Evolutionary conservation across 35 echinoderm and acorn worm species (phyloP), one percentile per base, ranked within the genome.

Genomic region (Heliocidaris tuberculata): DNA sequence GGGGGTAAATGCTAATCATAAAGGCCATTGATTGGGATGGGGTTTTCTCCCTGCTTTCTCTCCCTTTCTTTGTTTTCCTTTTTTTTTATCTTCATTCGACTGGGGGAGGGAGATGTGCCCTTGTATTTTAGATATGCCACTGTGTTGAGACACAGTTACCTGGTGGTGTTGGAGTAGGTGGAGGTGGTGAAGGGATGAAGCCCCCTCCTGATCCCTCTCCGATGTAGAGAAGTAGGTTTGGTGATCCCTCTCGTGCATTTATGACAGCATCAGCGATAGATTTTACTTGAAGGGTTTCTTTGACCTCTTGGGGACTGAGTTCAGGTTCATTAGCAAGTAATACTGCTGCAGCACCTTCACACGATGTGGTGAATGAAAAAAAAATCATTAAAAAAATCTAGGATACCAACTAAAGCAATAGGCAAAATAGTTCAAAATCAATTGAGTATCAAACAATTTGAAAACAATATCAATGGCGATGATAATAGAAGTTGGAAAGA

Each of bases 191-290:
- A 29, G 42, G 59, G 10, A 88, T 48, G 31, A 15, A 88, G 9
- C 94, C 94, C 13, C 88, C 94, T 31, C 94, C 94, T 48, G 7
- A 12, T 0, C 94, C 94, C n/a, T 86, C 30, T 30, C 96, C 96
- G 21, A 96, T 93, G 52, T 96, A 96, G 21, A 96, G 90, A 27
- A 96, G 96, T 29, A 95, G 91, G 85, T 97, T 94, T 7, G 96
- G 96, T 19, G 96, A 97, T 29, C 96, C 96, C 27, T 78, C 30
- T 42, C 78, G 47, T 60, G 50, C 24, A 49, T 94, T 86, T n/a
- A 16, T 47, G 15, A 96, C 85, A 5, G 30, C 54, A 49, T 97
- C 94, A 30, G 48, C 94, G 6, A 88, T 93, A 13, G 96, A 10
- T 61, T 97, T 95, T 3, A 70, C 27, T 89, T 93, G 96, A 13